These are phyloP conservation scores for Listronotus bonariensis DNA, from an alignment of 1,140 invertebrate species.

Conservation along the genomic window DNA sequence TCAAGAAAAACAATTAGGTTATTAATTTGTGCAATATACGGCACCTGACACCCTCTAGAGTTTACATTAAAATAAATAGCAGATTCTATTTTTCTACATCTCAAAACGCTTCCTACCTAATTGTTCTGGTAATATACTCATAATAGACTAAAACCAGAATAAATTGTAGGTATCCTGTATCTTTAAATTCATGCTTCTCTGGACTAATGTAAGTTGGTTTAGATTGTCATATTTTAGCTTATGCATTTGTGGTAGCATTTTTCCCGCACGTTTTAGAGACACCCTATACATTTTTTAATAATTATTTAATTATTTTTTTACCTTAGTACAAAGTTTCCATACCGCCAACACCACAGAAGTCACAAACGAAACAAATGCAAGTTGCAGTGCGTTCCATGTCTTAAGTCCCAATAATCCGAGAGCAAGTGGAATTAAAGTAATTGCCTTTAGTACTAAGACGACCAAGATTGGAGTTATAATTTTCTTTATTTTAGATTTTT, in stretches of 20 bases:
- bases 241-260: not conserved
- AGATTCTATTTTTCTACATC: too few relatives aligned
- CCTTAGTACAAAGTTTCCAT: constrained; percentile 84
- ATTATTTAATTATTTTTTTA: constrained; percentile 72
- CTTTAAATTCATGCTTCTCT: too few relatives aligned
- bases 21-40: too few relatives aligned
- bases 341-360: constrained; percentile 79
- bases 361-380: constrained; percentile 85
- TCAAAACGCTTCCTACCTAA: too few relatives aligned
- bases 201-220: too few relatives aligned
- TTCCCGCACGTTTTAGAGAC: not conserved
- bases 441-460: constrained; percentile 79
- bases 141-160: too few relatives aligned
- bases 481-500: constrained; percentile 76
- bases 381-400: constrained; percentile 81
- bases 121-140: too few relatives aligned
- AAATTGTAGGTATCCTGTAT: too few relatives aligned
- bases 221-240: too few relatives aligned
- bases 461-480: constrained; percentile 81
- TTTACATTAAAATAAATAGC: too few relatives aligned
- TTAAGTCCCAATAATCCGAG: constrained; percentile 81
- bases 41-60: too few relatives aligned
- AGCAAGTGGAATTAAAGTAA: constrained; percentile 80
- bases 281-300: constrained; percentile 47
- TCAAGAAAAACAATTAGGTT: too few relatives aligned